Evolutionary conservation across 2,113 vertebrate genomes (phyloP).

Genomic region (Epinephelus lanceolatus): DNA sequence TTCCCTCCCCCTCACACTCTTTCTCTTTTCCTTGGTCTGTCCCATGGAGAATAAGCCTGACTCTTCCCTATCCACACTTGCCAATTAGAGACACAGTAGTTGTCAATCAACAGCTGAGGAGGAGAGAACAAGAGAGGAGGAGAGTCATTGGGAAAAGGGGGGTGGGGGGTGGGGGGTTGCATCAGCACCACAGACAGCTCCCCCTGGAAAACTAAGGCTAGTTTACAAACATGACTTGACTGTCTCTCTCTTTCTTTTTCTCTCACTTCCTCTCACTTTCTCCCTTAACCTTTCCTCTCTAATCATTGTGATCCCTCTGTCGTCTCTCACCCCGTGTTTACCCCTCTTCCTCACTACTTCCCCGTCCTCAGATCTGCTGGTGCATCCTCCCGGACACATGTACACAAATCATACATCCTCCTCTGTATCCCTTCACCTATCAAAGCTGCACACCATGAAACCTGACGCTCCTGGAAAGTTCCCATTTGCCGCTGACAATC

Average conservation of each 20-base stretch:
- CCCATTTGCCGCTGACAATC: constrained; percentile 43
- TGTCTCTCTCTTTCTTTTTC: constrained; percentile 14
- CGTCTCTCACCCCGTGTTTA: constrained; percentile 27
- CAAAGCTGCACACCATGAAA: constrained; percentile 44
- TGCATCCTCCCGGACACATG: constrained; percentile 36
- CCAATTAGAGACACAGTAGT: constrained; percentile 78
- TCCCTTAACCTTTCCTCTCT: constrained; percentile 53
- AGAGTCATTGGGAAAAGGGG: constrained; percentile 51
- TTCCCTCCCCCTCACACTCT: constrained; percentile 24
- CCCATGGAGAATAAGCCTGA: constrained; percentile 74
- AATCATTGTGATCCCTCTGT: constrained; percentile 38
- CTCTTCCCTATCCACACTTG: constrained; percentile 71
- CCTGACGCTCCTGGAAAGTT: constrained; percentile 50
- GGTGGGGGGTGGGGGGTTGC: not conserved
- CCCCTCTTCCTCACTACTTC: not conserved
- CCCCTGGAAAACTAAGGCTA: constrained; percentile 31
- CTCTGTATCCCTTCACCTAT: constrained; percentile 35
- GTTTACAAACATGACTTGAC: constrained; percentile 64
- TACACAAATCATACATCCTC: constrained; percentile 12
- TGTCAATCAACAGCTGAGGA: constrained; percentile 76
- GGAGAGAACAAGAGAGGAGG: constrained; percentile 44
- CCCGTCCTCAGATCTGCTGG: constrained; percentile 19
- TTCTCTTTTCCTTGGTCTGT: constrained; percentile 51
- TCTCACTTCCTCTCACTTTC: constrained; percentile 6
- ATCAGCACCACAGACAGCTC: constrained; percentile 81